These are phyloP conservation scores for Machaerirhynchus nigripectus DNA, from an alignment of 2,113 vertebrate species.

Conservation along the genomic window DNA sequence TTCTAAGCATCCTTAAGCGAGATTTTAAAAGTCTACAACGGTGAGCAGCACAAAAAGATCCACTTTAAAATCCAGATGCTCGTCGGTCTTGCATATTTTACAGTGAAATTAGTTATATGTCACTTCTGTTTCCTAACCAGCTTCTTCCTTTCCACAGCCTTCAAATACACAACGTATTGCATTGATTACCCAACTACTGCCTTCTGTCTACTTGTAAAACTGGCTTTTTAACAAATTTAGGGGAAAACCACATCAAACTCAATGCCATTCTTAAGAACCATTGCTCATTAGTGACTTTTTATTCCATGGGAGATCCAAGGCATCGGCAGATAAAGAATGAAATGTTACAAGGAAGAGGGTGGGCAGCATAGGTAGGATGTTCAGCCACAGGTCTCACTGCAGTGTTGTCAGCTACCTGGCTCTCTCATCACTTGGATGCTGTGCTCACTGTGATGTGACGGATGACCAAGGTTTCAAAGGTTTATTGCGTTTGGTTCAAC, in stretches of 20 bases:
- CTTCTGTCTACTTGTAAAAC: not conserved
- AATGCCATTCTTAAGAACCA: not conserved
- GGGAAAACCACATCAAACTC: not conserved
- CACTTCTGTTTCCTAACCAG: conserved; percentile 4
- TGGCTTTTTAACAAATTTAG: not conserved
- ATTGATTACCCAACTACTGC: not conserved
- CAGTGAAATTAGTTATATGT: conserved; percentile 4
- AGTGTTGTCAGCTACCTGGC: not conserved
- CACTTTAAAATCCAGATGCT: conserved; percentile 29
- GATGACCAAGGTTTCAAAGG: not conserved
- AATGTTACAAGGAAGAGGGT: not conserved
- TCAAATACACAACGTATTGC: not conserved
- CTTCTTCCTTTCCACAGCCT: not conserved
- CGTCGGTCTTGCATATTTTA: not conserved
- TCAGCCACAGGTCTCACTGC: not conserved
- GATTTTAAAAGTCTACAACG: not conserved
- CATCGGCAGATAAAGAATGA: not conserved
- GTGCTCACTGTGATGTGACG: not conserved
- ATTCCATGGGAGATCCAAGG: not conserved
- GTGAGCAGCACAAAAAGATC: not conserved
- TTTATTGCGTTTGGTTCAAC: not conserved
- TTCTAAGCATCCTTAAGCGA: not conserved
- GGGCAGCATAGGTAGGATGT: not conserved
- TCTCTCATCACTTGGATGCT: not conserved
- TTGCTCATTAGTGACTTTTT: not conserved